Base-by-base conservation (phyloP, 2,888 invertebrate genomes). In the Smittia aterrima region DNA sequence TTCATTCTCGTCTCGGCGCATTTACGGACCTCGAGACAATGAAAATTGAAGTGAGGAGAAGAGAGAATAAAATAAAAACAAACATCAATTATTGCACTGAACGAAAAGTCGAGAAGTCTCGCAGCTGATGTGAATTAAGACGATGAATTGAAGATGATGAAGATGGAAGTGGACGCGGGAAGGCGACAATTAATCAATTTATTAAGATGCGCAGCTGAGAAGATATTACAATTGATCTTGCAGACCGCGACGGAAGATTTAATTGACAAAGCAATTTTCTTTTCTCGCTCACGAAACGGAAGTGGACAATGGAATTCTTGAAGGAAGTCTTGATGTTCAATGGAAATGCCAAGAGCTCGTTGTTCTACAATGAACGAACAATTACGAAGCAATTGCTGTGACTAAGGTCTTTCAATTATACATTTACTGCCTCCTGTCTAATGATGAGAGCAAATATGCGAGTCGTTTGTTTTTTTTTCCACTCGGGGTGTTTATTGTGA, bases 131-230 rank as follows among this genome's bases (percentile, higher is more conserved):
- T 54, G 70, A 71, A 67, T 67, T 67, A 38, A 67, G 40, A 67
- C 24, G 70, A 71, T 53, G 7, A 32, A 47, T 11, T 18, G 53
- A 25, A 9, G 66, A 66, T 11, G 58, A 72, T 72, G 58, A 70
- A 54, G 72, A 58, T 38, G 53, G 32, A 62, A 72, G 72, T 62
- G 13, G 58, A 40, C 22, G 18, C 27, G 58, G 40, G 62, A 72
- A 72, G 24, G 72, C 27, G 27, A 11, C 62, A 72, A 72, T 72
- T 72, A 72, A 72, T 72, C 72, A 72, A 72, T 72, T 72, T 72
- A 72, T 62, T 16, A 71, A 64, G 64, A 25, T 25, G 25, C 64
- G n/a, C 27, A 27, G 27, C 25, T 27, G 64, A 24, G 64, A 64
- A 4, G 58, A 3, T 54, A 9, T 38, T 11, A 53, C 71, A 66